These are phyloP conservation scores for Epinotia bilunana DNA, from an alignment of 2,888 invertebrate species.

Conservation along the genomic window DNA sequence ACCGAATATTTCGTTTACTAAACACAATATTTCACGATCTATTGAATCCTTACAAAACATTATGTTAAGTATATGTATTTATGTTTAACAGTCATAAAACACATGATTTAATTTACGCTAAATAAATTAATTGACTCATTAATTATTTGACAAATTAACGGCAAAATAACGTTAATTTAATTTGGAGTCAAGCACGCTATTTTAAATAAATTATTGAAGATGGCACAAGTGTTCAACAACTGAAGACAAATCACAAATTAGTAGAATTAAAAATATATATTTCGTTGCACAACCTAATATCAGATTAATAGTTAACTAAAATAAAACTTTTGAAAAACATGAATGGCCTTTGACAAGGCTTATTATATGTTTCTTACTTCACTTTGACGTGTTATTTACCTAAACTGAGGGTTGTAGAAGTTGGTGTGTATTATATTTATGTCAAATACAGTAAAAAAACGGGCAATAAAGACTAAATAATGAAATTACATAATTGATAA, in stretches of 20 bases:
- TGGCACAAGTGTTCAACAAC: conserved; percentile 55
- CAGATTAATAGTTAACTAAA: conserved; percentile 50
- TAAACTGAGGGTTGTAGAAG: neutral
- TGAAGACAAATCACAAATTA: conserved; percentile 50
- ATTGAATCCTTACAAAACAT: conserved; percentile 38
- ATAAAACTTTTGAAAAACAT: conserved; percentile 39
- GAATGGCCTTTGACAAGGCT: conserved; percentile 43
- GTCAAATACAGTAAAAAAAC: conserved; percentile 26
- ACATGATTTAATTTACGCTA: conserved; percentile 49
- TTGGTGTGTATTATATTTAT: conserved; percentile 5
- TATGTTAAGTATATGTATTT: conserved; percentile 27
- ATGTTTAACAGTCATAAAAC: conserved; percentile 46
- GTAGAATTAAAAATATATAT: conserved; percentile 51
- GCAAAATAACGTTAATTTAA: conserved; percentile 30
- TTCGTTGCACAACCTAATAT: conserved; percentile 71
- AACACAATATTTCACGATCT: conserved; percentile 34
- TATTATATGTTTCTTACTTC: conserved; percentile 6
- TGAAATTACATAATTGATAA: conserved; percentile 46
- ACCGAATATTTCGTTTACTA: conserved; percentile 34
- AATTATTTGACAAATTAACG: conserved; percentile 41
- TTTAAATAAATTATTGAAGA: conserved; percentile 51
- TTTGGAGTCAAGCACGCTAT: conserved; percentile 44
- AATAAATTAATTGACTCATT: conserved; percentile 63
- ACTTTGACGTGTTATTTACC: neutral
- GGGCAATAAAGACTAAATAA: conserved; percentile 40